phyloP scores from a whole-genome alignment of 2,113 vertebrate species.

The Tinamus guttatus region DNA sequence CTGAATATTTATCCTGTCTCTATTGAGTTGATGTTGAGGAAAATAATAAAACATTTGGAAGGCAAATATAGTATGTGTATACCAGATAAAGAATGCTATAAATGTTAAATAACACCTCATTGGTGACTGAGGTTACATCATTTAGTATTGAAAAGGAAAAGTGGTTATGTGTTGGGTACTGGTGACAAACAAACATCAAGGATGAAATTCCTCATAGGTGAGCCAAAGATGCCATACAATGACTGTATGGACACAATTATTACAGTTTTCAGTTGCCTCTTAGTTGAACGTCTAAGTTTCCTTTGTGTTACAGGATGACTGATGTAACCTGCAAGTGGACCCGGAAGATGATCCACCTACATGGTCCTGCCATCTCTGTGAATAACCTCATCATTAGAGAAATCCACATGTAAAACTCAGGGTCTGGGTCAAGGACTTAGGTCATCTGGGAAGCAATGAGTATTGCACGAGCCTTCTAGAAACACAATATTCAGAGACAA shows the following conservation, averaged over 20 bases:
- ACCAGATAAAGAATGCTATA: neutral
- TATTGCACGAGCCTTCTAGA: neutral
- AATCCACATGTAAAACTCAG: constrained; percentile 16
- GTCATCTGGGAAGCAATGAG: neutral
- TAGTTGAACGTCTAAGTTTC: neutral
- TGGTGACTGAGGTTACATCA: neutral
- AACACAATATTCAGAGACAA: neutral
- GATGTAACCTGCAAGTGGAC: neutral
- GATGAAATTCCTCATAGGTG: neutral
- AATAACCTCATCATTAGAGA: neutral
- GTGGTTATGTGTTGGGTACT: neutral
- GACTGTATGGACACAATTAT: neutral
- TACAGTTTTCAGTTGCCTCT: neutral
- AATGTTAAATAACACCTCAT: neutral
- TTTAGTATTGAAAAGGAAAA: neutral
- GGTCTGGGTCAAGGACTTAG: neutral
- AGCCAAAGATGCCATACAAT: neutral
- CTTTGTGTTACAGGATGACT: neutral
- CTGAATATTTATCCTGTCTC: constrained; percentile 4
- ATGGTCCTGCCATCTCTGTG: neutral
- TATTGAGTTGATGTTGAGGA: neutral
- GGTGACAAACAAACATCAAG: neutral
- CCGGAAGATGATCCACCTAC: neutral
- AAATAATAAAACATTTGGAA: neutral
- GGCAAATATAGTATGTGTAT: neutral